Conservation (phyloP, 2,797 vertebrate species). For the Mallotus villosus region DNA sequence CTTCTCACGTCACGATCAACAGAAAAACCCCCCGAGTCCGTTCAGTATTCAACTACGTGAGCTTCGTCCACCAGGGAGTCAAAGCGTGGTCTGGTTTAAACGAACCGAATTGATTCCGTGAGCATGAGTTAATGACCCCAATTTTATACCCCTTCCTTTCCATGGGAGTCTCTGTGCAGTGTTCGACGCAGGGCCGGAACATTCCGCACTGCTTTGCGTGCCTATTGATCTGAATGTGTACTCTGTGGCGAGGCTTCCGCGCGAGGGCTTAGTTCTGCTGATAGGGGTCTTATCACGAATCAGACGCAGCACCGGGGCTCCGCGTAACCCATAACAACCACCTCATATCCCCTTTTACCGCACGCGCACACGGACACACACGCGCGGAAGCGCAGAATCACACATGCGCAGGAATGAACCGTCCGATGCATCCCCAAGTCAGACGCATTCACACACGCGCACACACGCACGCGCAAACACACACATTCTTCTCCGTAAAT, state of each 20-base stretch:
- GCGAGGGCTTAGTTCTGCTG: conserved; percentile 13
- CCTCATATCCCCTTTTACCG: neutral
- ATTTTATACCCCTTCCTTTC: conserved; percentile 16
- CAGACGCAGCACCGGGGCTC: conserved; percentile 17
- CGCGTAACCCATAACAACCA: neutral
- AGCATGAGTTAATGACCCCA: conserved; percentile 38
- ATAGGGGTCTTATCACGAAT: conserved; percentile 26
- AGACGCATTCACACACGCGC: neutral
- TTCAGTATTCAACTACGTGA: conserved; percentile 1
- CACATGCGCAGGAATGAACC: neutral
- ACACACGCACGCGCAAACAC: conserved; percentile 3
- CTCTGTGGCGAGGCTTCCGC: conserved; percentile 9
- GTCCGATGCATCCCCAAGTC: neutral
- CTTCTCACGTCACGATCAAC: conserved; percentile 13
- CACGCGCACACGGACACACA: neutral
- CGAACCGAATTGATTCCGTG: conserved; percentile 9
- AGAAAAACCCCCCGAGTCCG: neutral
- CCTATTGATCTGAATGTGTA: conserved; percentile 27
- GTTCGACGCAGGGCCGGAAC: conserved; percentile 1
- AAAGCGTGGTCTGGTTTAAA: neutral
- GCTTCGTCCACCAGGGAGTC: neutral
- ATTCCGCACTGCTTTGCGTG: neutral
- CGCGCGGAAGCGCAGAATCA: neutral
- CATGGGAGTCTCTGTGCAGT: conserved; percentile 11
- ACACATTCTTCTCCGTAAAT: neutral